A percentile compares a stretch with the other conserved stretches of the same genome.
Conservation (phyloP, 2,888 invertebrate genomes). For the Nysson spinosus region DNA sequence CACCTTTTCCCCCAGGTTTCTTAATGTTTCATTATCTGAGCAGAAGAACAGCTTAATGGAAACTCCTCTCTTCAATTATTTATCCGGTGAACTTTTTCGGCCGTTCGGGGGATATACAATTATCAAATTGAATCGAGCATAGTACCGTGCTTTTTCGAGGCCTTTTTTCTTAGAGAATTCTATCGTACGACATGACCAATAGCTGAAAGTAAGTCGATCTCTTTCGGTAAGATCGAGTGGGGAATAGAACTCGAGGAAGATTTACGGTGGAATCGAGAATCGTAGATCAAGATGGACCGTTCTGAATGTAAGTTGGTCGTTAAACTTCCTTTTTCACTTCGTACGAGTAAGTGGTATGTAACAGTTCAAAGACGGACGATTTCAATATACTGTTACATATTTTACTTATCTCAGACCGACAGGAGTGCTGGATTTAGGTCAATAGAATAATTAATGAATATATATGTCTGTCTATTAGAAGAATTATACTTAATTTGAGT, state of each 20-base stretch:
- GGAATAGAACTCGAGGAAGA: slow-evolving; percentile 53
- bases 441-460: too few species aligned
- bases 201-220: slow-evolving; percentile 50
- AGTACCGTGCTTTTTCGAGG: slow-evolving; percentile 19
- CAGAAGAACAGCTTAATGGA: background rate
- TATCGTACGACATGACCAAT: slow-evolving; percentile 38
- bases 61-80: too few species aligned
- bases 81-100: too few species aligned
- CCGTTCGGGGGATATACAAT: background rate
- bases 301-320: slow-evolving; percentile 38
- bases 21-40: too few species aligned
- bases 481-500: too few species aligned
- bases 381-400: too few species aligned
- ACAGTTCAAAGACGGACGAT: slow-evolving; percentile 26
- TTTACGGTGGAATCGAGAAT: slow-evolving; percentile 43
- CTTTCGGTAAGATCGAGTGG: slow-evolving; percentile 46
- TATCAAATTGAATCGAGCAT: background rate
- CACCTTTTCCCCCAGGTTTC: background rate
- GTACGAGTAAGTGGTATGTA: slow-evolving; percentile 35
- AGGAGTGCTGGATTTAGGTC: too few species aligned
- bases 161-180: too few species aligned
- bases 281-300: slow-evolving; percentile 47
- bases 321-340: slow-evolving; percentile 51
- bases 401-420: too few species aligned
- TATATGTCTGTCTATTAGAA: too few species aligned